Evolutionary conservation across 2,888 invertebrate species (phyloP).

Genomic region (Phorcus lineatus): DNA sequence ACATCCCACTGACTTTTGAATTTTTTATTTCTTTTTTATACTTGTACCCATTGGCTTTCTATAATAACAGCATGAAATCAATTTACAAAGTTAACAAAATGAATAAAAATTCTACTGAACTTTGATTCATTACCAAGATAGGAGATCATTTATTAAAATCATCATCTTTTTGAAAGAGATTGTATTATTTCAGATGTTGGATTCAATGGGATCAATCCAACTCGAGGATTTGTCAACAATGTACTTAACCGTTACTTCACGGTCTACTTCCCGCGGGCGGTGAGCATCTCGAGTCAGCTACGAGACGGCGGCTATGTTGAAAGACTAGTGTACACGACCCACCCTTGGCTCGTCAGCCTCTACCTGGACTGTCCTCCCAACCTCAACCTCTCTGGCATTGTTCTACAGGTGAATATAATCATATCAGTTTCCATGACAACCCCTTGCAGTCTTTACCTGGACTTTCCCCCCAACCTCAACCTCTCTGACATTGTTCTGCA

Average conservation of each 20-base stretch:
- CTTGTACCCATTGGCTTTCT: no score
- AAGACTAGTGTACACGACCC: slow-evolving; percentile 69
- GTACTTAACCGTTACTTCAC: slow-evolving; percentile 68
- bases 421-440: slow-evolving; percentile 62
- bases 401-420: slow-evolving; percentile 40
- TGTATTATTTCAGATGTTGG: slow-evolving; percentile 59
- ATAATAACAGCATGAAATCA: no score
- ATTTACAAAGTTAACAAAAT: background rate
- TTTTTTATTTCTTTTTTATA: no score
- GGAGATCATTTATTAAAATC: no score
- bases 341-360: slow-evolving; percentile 71
- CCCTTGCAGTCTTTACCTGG: slow-evolving; percentile 68
- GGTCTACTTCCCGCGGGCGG: slow-evolving; percentile 67
- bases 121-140: no score
- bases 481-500: slow-evolving; percentile 48
- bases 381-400: slow-evolving; percentile 46
- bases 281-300: slow-evolving; percentile 32
- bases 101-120: background rate
- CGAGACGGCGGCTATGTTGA: slow-evolving; percentile 54
- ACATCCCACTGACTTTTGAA: no score
- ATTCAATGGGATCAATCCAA: slow-evolving; percentile 54
- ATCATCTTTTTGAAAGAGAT: background rate
- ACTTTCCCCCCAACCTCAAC: slow-evolving; percentile 66
- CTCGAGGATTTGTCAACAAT: slow-evolving; percentile 61
- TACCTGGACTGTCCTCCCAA: slow-evolving; percentile 70